phyloP scores from a whole-genome alignment of 2,888 invertebrate species.

The Prosopocoilus inquinatus region DNA sequence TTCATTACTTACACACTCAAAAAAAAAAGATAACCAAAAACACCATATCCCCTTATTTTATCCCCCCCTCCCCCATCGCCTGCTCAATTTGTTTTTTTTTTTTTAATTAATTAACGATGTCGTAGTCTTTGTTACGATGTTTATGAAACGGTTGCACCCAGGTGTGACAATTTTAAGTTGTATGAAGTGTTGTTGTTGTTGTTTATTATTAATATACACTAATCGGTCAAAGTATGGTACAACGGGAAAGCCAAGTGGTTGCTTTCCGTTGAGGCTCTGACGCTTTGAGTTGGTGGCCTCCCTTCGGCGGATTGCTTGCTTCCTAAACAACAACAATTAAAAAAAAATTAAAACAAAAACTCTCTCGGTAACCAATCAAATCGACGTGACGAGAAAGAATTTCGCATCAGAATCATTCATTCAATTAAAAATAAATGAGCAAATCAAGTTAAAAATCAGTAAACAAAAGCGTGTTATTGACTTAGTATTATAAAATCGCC shows the following conservation, averaged over 20 bases:
- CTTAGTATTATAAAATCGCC: too few relatives aligned
- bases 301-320: constrained; percentile 85
- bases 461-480: too few relatives aligned
- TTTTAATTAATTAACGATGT: neutral
- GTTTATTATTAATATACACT: constrained; percentile 25
- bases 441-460: too few relatives aligned
- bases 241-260: constrained; percentile 82
- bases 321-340: constrained; percentile 61
- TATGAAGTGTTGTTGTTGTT: constrained; percentile 4
- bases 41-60: neutral
- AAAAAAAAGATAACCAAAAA: constrained; percentile 3
- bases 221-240: constrained; percentile 81
- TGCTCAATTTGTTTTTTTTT: neutral
- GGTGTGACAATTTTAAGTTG: neutral
- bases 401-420: too few relatives aligned
- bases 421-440: too few relatives aligned
- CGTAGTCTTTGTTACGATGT: constrained; percentile 9
- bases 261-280: constrained; percentile 79
- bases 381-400: too few relatives aligned
- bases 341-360: too few relatives aligned
- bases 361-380: too few relatives aligned
- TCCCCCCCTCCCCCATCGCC: neutral
- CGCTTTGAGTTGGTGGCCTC: constrained; percentile 76
- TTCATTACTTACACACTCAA: constrained; percentile 15
- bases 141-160: neutral